Evolutionary conservation across 2,113 vertebrate genomes (phyloP), one percentile per base, ranked within the genome.

Genomic region (Meles meles): DNA sequence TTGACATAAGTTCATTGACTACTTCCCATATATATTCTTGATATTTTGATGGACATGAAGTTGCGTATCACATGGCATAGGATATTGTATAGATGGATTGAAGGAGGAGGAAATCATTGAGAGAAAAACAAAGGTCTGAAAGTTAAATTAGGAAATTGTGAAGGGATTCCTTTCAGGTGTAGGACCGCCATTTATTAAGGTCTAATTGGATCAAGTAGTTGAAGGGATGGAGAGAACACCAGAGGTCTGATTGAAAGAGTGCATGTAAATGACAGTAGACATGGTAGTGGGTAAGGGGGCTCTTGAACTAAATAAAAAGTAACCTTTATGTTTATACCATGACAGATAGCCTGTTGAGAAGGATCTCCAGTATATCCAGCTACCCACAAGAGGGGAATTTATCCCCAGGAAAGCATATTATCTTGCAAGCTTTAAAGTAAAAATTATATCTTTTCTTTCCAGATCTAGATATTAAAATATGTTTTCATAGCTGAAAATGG

Each of bases 71-170:
- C 7, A 65, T 11, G 34, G 18, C 6, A 9, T 27, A 93, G 7
- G 5, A 9, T 80, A 57, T 59, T 42, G 39, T 88, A 2, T 79
- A 37, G 17, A 59, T 63, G 27, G 14, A 72, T 65, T 79, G 6
- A 97, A 83, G 69, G n/a, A 90, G 17, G 31, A 88, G 55, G n/a
- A 95, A 76, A 93, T 88, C 20, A 44, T 6, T 80, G 81, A 85
- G 49, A 63, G 80, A 83, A 55, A 93, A 92, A 63, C 12, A 11
- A 59, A 49, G 37, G 3, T 39, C 37, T 81, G 49, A 74, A 77
- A 79, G 14, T 93, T 67, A 55, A 27, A 63, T 90, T 87, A 25
- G 67, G 65, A 42, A 86, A 6, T 12, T 49, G 6, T 79, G 74
- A 76, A 44, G 55, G 42, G 27, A 76, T 11, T 93, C 25, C 20